Base-by-base conservation (phyloP, 2,797 vertebrate species). In the Gastrophryne carolinensis region DNA sequence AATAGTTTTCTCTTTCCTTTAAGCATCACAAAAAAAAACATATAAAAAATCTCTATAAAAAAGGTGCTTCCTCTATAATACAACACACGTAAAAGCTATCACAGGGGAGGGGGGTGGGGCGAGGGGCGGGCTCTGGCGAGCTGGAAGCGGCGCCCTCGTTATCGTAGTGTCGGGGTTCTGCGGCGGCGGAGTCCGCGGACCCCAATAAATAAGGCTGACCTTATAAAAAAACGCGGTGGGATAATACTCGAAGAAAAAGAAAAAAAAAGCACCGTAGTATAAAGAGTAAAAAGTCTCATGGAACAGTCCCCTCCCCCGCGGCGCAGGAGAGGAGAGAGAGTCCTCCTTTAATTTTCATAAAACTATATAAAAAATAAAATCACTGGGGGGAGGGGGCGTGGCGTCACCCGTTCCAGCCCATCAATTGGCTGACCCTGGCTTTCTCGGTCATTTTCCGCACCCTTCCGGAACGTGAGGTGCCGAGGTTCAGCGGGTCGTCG, bases 361-460 rank as follows among this genome's bases (percentile, higher is more conserved):
- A 82, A n/a, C n/a, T n/a, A n/a, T n/a, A n/a, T n/a, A n/a, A n/a
- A n/a, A n/a, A n/a, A n/a, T n/a, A n/a, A n/a, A n/a, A 84, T 82
- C 82, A 73, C 70, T 26, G 2, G 29, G 11, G 80, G 19, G 37
- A 4, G 12, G 5, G 37, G 8, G 23, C 4, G 9, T n/a, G 15
- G n/a, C 15, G 79, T 96, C 92, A 99, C 86, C 98, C 96, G 83
- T 96, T 91, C 98, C 98, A 99, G 84, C 97, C 97, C 96, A 99
- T 99, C 50, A 99, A 94, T 87, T 99, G 97, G 89, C 98, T 99
- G 88, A 98, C 96, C 78, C 96, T 93, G 83, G 98, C 98, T 85
- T 96, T 97, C 87, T 99, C 98, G 6, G 98, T 99, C 98, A 99
- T 99, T 80, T 96, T 96, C 30, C 98, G 93, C 69, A 99, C 93